Base-by-base conservation (phyloP, 1,140 invertebrate species). In the Drosophila lacteicornis region DNA sequence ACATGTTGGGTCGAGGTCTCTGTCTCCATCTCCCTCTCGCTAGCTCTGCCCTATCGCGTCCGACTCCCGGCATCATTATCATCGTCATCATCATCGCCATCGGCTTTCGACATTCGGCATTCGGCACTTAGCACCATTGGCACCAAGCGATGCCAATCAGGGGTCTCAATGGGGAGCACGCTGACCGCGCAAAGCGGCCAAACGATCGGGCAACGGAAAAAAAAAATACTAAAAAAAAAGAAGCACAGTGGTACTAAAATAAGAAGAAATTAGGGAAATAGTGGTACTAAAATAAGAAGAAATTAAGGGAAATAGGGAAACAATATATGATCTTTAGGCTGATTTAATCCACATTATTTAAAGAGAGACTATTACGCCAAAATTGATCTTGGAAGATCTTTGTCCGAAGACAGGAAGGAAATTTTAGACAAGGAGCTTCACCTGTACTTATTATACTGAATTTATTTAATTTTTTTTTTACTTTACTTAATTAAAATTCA, bases 111-210 rank as follows among this genome's bases (percentile, higher is more conserved):
- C 85, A 88, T 88, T 88, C 83, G 84, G 62, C 83, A 88, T 80
- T 88, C 79, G 81, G 85, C 85, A 88, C 86, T 88, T 88, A 88
- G 85, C 85, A 88, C 85, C 84, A 90, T 84, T 90, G 84, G 80
- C 80, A 84, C 77, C 84, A 83, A 88, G 80, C 80, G 81, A 88
- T 90, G 84, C 85, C 84, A 88, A 88, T 90, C 84, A 84, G 80
- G 7, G 75, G 74, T 78, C 75, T 78, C 75, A 69, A 61, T 78
- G 74, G 75, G 75, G 75, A 78, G 63, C 50, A 17, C n/a, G 22
- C 45, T 74, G 70, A 73, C 68, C 46, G 70, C 46, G 19, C 56
- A 33, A 45, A 43, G 27, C 47, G 27, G 22, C 19, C 47, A 27
- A 42, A 13, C 49, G 62, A 55, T 68, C 61, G 60, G 22, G 49